Evolutionary conservation across 2,888 invertebrate genomes (phyloP).

Genomic region (Octodonta nipae): DNA sequence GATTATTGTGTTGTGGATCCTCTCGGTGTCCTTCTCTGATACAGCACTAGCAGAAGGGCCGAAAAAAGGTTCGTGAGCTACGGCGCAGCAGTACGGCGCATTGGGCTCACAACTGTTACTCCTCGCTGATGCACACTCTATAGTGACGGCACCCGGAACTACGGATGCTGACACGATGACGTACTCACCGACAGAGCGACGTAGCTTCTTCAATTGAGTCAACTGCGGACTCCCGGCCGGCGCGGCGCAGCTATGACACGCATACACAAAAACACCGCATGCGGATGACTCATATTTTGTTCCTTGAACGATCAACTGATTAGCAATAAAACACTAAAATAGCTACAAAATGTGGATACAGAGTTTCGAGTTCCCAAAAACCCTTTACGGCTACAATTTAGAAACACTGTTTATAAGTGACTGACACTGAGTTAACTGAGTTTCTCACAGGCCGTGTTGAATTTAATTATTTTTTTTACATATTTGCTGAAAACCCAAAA

Average conservation of each 20-base stretch:
- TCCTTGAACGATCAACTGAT: no score
- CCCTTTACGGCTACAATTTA: no score
- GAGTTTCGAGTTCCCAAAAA: no score
- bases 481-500: no score
- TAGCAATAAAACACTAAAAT: no score
- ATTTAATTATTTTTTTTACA: no score
- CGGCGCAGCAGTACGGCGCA: conserved; percentile 36
- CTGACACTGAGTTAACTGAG: no score
- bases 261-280: conserved; percentile 24
- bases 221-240: conserved; percentile 35
- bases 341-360: no score
- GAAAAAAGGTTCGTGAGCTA: conserved; percentile 34
- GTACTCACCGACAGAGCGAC: conserved; percentile 6
- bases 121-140: conserved; percentile 39
- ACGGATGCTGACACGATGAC: conserved; percentile 25
- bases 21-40: conserved; percentile 67
- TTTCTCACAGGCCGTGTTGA: no score
- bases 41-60: conserved; percentile 73
- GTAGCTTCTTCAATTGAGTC: conserved; percentile 20
- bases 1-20: conserved; percentile 34
- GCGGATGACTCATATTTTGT: no score
- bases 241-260: conserved; percentile 29
- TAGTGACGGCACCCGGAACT: conserved; percentile 29
- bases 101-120: conserved; percentile 31
- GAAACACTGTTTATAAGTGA: no score